A percentile compares a stretch with the other conserved stretches of the same genome.
Evolutionary conservation across 1,140 invertebrate species (phyloP).

Genomic region (Diuraphis noxia): DNA sequence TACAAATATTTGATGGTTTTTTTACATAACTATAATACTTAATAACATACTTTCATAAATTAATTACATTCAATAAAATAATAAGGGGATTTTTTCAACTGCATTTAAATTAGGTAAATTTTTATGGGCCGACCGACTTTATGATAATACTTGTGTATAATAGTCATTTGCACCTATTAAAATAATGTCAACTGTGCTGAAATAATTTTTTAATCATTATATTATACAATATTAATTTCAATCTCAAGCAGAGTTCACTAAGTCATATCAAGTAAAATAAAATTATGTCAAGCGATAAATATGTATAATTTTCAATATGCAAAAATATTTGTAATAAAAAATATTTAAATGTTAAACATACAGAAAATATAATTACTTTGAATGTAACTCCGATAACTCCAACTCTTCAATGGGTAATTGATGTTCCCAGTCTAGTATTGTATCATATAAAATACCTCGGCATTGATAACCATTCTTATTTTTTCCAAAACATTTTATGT

Average conservation of each 20-base stretch:
- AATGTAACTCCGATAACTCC: conserved; percentile 82
- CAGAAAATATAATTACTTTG: conserved; percentile 68
- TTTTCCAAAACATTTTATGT: conserved; percentile 71
- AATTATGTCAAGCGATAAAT: not conserved
- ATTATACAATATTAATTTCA: not conserved
- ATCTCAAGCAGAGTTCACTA: not conserved
- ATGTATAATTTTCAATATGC: not conserved
- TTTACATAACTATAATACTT: not conserved
- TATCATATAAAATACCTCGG: conserved; percentile 86
- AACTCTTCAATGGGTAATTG: conserved; percentile 89
- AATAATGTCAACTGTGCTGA: not conserved
- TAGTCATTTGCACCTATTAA: not conserved
- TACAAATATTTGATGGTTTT: not conserved
- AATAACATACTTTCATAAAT: conserved; percentile 58
- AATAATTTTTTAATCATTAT: not conserved
- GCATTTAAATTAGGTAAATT: not conserved
- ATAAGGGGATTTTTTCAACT: not conserved
- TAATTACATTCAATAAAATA: not conserved
- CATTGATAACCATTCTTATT: conserved; percentile 71
- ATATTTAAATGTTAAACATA: not conserved
- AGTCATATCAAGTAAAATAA: not conserved
- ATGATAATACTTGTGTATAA: not conserved
- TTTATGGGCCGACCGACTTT: no score
- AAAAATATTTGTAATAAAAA: not conserved
- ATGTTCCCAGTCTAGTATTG: conserved; percentile 98